Evolutionary conservation across 2,113 vertebrate genomes (phyloP).

Genomic region (Gobiocypris rarus): DNA sequence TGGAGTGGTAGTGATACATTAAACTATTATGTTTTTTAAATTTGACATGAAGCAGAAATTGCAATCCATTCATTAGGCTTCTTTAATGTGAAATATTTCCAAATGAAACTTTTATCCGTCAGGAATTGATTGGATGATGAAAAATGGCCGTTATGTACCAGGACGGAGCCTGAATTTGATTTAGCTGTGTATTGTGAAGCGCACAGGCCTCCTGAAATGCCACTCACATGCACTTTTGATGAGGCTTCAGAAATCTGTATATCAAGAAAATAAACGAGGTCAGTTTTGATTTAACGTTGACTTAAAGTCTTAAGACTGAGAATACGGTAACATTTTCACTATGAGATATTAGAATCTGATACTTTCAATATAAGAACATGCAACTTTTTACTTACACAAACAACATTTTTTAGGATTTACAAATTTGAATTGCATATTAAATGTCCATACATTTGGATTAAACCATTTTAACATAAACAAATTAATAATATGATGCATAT

Average conservation of each 20-base stretch:
- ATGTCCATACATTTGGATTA: too few species aligned
- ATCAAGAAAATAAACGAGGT: not conserved
- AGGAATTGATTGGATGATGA: not conserved
- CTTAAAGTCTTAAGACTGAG: not conserved
- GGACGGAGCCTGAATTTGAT: not conserved
- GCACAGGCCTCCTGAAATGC: not conserved
- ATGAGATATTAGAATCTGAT: not conserved
- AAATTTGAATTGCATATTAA: too few species aligned
- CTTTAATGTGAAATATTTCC: not conserved
- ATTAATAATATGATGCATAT: too few species aligned
- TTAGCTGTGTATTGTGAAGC: not conserved
- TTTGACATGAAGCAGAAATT: not conserved
- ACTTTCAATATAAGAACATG: too few species aligned
- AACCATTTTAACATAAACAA: too few species aligned
- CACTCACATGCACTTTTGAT: not conserved
- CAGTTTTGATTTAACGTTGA: too few species aligned
- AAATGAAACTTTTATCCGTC: not conserved
- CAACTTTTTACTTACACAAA: too few species aligned
- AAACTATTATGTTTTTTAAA: conserved; percentile 24
- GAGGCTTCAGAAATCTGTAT: not conserved
- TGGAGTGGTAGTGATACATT: not conserved
- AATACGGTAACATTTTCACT: not conserved
- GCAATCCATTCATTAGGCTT: not conserved
- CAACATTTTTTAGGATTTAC: too few species aligned
- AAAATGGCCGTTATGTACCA: not conserved